These are phyloP conservation scores for Lathamus discolor DNA, from an alignment of 2,113 vertebrate species.

Conservation along the genomic window DNA sequence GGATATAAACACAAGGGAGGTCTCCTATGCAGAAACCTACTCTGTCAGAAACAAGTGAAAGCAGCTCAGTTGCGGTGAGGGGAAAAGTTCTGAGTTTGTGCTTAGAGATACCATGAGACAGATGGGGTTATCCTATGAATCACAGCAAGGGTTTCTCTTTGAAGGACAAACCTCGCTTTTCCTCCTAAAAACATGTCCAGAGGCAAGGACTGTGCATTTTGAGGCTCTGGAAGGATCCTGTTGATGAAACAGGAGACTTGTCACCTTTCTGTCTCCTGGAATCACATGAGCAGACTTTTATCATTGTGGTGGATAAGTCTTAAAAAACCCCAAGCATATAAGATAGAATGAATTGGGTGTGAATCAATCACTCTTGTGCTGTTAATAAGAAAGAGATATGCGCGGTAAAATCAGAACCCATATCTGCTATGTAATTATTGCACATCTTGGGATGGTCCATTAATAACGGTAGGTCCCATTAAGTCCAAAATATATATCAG, in stretches of 20 bases:
- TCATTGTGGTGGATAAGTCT: neutral
- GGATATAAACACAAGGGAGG: neutral
- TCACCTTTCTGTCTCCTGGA: neutral
- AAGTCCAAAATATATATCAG: neutral
- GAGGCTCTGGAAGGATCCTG: neutral
- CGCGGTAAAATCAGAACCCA: neutral
- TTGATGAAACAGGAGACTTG: neutral
- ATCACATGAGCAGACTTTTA: neutral
- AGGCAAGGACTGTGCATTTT: neutral
- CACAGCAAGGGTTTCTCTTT: neutral
- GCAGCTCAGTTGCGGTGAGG: neutral
- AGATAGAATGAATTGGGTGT: neutral
- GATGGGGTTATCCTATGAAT: neutral
- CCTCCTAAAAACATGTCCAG: neutral
- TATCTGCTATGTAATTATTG: neutral
- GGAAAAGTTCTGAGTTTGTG: neutral
- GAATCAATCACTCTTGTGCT: neutral
- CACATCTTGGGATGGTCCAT: neutral
- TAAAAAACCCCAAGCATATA: rapidly evolving
- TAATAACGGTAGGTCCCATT: neutral
- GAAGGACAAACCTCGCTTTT: neutral
- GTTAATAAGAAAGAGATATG: neutral
- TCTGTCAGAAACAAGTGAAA: neutral
- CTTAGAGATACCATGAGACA: neutral
- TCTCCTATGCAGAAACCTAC: neutral